These are phyloP conservation scores for Leiothrix lutea DNA, from an alignment of 2,113 vertebrate genomes.

Conservation along the genomic window DNA sequence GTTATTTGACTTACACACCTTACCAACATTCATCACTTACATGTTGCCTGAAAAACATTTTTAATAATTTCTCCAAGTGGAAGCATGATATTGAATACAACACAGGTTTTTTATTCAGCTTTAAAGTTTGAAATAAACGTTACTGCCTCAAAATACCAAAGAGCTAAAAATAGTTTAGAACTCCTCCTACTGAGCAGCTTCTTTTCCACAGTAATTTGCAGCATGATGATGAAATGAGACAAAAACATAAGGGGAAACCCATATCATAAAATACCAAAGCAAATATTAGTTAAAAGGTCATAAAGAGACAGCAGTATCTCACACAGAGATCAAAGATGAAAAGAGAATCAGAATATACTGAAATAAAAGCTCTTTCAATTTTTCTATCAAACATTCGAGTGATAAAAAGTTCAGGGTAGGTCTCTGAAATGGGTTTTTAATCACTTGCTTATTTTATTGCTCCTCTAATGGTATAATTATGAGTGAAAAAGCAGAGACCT, in stretches of 20 bases:
- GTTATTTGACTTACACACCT: not conserved
- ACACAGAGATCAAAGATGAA: not conserved
- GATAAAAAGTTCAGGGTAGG: not conserved
- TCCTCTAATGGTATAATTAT: not conserved
- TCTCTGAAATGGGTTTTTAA: not conserved
- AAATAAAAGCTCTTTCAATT: not conserved
- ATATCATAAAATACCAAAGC: not conserved
- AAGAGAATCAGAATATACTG: not conserved
- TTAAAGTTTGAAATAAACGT: not conserved
- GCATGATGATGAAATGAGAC: accelerated
- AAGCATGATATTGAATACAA: not conserved
- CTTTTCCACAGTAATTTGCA: not conserved
- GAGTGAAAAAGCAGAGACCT: not conserved
- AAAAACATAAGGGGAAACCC: not conserved
- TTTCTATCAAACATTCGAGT: not conserved
- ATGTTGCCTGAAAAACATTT: not conserved
- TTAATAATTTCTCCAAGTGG: not conserved
- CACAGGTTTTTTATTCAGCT: not conserved
- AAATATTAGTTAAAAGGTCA: not conserved
- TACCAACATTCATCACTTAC: not conserved
- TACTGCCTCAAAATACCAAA: not conserved
- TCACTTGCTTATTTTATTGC: not conserved
- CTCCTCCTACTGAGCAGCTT: not conserved
- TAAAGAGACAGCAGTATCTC: not conserved
- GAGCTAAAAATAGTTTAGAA: not conserved